These are phyloP conservation scores for Apostichopus parvimensis DNA, from an alignment of 35 echinoderm and acorn worm species.

Conservation along the genomic window DNA sequence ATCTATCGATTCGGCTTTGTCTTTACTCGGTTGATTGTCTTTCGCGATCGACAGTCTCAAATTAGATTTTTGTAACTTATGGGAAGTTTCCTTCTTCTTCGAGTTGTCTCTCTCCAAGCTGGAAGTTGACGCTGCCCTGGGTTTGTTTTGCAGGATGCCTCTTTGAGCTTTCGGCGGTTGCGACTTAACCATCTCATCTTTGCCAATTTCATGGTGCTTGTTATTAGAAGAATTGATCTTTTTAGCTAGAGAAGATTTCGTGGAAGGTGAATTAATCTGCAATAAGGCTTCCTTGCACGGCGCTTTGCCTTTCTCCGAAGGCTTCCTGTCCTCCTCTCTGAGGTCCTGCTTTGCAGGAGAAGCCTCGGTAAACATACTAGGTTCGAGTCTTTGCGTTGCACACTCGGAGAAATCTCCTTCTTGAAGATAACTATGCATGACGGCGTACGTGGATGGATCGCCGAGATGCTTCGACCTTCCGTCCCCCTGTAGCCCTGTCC, in stretches of 20 bases:
- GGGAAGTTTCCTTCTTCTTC: background rate
- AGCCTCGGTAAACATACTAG: conserved; percentile 71
- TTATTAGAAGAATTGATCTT: conserved; percentile 46
- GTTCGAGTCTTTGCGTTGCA: conserved; percentile 80
- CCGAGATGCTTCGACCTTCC: conserved; percentile 23
- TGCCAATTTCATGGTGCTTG: conserved; percentile 6
- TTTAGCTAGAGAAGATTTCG: conserved; percentile 36
- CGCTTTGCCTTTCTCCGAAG: conserved; percentile 11
- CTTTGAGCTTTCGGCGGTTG: conserved; percentile 13
- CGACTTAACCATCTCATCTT: conserved; percentile 8
- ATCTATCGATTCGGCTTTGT: background rate
- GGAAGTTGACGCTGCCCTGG: conserved; percentile 9
- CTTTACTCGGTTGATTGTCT: background rate
- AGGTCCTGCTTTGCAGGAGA: conserved; percentile 20
- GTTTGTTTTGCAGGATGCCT: conserved; percentile 39
- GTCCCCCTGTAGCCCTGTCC: conserved; percentile 20
- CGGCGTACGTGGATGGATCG: conserved; percentile 80
- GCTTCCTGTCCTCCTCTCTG: conserved; percentile 28
- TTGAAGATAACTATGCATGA: conserved; percentile 81
- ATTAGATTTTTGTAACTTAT: conserved; percentile 6
- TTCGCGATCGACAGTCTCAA: background rate
- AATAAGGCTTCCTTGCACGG: conserved; percentile 39
- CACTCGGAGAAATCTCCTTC: conserved; percentile 79
- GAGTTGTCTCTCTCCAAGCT: conserved; percentile 23
- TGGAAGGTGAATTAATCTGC: conserved; percentile 35